Evolutionary conservation across 2,113 vertebrate genomes (phyloP), one percentile per base, ranked within the genome.

Genomic region (Bujurquina vittata): DNA sequence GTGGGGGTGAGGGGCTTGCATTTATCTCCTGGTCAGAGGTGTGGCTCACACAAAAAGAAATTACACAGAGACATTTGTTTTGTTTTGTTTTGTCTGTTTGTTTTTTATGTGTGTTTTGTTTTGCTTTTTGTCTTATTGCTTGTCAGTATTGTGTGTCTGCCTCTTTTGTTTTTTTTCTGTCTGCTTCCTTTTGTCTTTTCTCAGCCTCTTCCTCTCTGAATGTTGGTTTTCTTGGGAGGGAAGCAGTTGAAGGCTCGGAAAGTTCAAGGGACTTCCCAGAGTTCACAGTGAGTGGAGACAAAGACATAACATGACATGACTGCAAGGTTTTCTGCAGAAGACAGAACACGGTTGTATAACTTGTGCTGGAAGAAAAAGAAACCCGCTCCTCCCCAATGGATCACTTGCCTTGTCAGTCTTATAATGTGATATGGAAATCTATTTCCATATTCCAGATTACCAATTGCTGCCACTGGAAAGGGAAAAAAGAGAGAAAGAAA

Each of bases 181-280:
- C 62, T 83, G 61, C 61, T 58, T 76, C 80, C 37, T 77, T 57
- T 35, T 79, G 14, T 73, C 58, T 73, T 46, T 56, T 83, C 84
- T 80, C 79, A 62, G n/a, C 75, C 87, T 46, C 75, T 79, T 61
- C 55, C 77, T 87, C 87, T 49, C 55, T 23, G 35, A 43, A 37
- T 82, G 84, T 86, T 89, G 75, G 54, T 75, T 84, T 90, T 88
- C 84, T 86, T 90, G 77, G 75, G 85, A 84, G 78, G 88, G 82
- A 87, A 37, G 10, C 43, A 79, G 86, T 58, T 65, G 62, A 84
- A 60, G 82, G 80, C 78, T 79, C 72, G 76, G 58, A 91, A 88
- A 93, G 95, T 94, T 95, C 88, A 92, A 91, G 94, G 95, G 91
- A 95, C 94, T 96, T 95, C 94, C 95, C 95, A 94, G 90, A 93